Conservation (phyloP, 2,797 vertebrate species). For the Pelodytes ibericus region DNA sequence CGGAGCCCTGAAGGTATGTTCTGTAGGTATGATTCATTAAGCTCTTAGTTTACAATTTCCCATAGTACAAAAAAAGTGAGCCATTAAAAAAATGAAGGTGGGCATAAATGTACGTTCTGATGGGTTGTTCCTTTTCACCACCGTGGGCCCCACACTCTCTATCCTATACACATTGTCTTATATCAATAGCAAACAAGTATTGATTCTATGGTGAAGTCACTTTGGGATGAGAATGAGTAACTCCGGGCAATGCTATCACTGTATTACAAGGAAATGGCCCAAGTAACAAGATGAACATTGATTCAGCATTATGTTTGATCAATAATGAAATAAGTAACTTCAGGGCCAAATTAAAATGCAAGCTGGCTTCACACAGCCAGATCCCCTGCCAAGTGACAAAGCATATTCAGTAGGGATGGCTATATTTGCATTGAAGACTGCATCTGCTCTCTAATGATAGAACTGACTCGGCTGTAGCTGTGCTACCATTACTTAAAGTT, state of each 20-base stretch:
- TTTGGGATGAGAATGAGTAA: constrained; percentile 96
- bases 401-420: constrained; percentile 73
- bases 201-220: constrained; percentile 97
- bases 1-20: background rate
- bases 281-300: constrained; percentile 99
- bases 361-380: constrained; percentile 85
- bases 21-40: background rate
- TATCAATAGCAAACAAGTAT: constrained; percentile 92
- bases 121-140: background rate
- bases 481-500: background rate
- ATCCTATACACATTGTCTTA: constrained; percentile 76
- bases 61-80: background rate
- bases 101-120: constrained; percentile 12
- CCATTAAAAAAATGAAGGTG: constrained; percentile 56
- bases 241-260: constrained; percentile 93
- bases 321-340: constrained; percentile 99
- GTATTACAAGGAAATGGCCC: constrained; percentile 96
- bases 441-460: constrained; percentile 64
- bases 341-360: constrained; percentile 98
- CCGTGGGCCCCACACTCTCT: constrained; percentile 56
- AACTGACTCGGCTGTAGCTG: constrained; percentile 11
- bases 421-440: constrained; percentile 72
- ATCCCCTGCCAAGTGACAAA: constrained; percentile 84
- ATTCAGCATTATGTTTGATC: constrained; percentile 98
- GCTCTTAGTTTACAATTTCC: background rate